Conservation (phyloP, 2,113 vertebrate species). For the Calypte anna region DNA sequence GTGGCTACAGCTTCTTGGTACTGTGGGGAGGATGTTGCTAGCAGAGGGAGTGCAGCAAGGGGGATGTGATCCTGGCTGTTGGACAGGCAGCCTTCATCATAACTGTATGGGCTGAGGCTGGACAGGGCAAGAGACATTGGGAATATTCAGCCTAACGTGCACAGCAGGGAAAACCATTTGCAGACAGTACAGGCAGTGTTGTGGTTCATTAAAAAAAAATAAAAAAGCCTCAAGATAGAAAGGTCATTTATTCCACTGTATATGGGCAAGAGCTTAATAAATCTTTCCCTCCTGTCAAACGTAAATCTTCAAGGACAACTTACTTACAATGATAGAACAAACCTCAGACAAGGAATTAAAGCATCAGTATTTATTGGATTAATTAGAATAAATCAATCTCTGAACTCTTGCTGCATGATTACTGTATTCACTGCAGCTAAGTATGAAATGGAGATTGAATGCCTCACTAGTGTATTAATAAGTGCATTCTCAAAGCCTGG, state of each 20-base stretch:
- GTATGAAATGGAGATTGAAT: conserved; percentile 55
- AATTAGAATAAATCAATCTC: conserved; percentile 67
- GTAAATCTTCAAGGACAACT: conserved; percentile 58
- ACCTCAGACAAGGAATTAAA: conserved; percentile 55
- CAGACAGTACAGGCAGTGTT: background rate
- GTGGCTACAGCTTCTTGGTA: conserved; percentile 94
- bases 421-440: conserved; percentile 37
- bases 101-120: conserved; percentile 95
- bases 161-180: background rate
- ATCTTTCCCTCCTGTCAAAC: conserved; percentile 32
- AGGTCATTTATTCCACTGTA: background rate
- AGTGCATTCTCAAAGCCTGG: background rate
- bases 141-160: background rate
- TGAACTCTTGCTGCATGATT: conserved; percentile 16
- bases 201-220: background rate
- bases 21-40: conserved; percentile 94
- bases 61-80: conserved; percentile 98
- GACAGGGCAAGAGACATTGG: background rate
- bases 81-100: conserved; percentile 93
- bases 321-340: conserved; percentile 38
- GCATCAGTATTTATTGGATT: conserved; percentile 59
- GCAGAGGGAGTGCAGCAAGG: conserved; percentile 90
- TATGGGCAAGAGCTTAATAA: conserved; percentile 49
- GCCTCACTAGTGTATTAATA: background rate
- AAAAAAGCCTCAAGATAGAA: background rate